Percentiles rank a stretch among this genome's conserved stretches.
Evolutionary conservation across 23 tunicate genomes (phyloP).

Genomic region (Phallusia fumigata): DNA sequence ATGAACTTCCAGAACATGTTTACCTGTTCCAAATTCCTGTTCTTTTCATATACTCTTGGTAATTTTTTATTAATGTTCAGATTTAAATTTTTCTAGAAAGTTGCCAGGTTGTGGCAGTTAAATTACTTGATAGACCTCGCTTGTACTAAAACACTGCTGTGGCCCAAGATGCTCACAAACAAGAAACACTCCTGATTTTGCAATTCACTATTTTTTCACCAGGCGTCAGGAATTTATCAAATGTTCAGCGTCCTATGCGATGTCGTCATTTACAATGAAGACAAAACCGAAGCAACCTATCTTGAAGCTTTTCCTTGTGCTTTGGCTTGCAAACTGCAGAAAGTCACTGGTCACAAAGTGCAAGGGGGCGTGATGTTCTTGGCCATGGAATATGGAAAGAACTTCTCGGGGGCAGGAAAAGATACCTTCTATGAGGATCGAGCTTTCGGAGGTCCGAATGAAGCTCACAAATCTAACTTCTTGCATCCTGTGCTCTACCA

Average conservation of each 20-base stretch:
- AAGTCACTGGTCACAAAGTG: conserved; percentile 53
- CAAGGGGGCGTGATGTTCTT: conserved; percentile 51
- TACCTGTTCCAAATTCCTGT: too few relatives aligned
- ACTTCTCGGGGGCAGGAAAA: conserved; percentile 83
- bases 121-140: too few relatives aligned
- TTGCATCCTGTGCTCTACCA: conserved; percentile 84
- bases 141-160: too few relatives aligned
- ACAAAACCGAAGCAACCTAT: conserved; percentile 63
- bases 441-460: conserved; percentile 28
- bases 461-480: conserved; percentile 75
- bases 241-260: conserved; percentile 89
- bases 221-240: conserved; percentile 89
- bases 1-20: too few relatives aligned
- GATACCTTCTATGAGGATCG: conserved; percentile 57
- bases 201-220: not conserved
- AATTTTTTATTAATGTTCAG: too few relatives aligned
- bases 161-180: too few relatives aligned
- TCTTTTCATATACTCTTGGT: too few relatives aligned
- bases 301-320: conserved; percentile 78
- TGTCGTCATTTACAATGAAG: conserved; percentile 56
- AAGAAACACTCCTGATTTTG: too few relatives aligned
- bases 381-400: conserved; percentile 76
- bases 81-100: too few relatives aligned
- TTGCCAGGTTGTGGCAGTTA: too few relatives aligned
- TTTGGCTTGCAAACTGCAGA: conserved; percentile 30